phyloP scores from a whole-genome alignment of 30 jellyfish, hydroid and myxozoan genomes.

The Cassiopea xamachana region DNA sequence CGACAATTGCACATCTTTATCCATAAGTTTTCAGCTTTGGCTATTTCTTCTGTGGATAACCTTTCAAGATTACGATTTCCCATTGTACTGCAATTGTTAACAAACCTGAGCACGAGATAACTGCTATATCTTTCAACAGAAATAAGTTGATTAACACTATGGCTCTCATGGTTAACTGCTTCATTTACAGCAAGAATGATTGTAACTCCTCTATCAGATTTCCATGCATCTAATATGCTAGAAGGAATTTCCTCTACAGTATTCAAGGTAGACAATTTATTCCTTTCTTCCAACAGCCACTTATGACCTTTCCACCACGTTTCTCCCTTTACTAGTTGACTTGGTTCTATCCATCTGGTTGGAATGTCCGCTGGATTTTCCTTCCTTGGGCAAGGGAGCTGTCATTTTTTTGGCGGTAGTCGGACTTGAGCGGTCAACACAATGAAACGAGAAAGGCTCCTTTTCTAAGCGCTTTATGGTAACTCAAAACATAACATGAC shows the following conservation, averaged over 20 bases:
- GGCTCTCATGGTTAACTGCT: background rate
- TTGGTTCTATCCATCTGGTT: background rate
- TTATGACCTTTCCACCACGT: conserved; percentile 31
- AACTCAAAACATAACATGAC: no score
- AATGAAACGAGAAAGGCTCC: no score
- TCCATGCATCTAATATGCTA: background rate
- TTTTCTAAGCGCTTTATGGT: no score
- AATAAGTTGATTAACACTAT: background rate
- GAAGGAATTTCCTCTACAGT: background rate
- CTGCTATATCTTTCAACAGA: conserved; percentile 1
- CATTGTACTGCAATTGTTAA: background rate
- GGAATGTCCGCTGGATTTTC: conserved; percentile 69
- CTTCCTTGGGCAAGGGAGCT: conserved; percentile 33
- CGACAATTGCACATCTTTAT: background rate
- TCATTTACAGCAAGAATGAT: background rate
- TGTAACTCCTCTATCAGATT: background rate
- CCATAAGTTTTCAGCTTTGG: background rate
- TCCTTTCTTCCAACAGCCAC: no score
- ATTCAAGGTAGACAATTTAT: no score
- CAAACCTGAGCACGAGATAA: conserved; percentile 18
- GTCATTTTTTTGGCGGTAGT: no score
- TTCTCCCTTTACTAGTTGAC: background rate
- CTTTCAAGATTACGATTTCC: background rate
- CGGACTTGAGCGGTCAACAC: no score
- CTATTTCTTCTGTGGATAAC: conserved; percentile 4